Evolutionary conservation across 2,797 vertebrate genomes (phyloP).

Genomic region (Hozukius guyotensis): DNA sequence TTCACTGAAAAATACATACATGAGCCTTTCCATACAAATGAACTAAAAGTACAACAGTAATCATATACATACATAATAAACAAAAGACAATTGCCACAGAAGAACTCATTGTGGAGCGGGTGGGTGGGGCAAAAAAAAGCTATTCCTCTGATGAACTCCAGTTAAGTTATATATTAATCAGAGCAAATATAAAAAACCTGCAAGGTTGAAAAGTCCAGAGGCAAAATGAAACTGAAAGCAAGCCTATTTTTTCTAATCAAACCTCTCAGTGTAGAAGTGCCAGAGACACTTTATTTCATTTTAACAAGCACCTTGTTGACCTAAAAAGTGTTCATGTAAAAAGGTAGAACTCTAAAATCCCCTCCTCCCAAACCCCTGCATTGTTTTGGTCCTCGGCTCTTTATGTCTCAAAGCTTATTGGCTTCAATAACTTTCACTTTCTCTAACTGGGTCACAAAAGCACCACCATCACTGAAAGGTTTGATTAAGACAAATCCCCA

Average conservation of each 20-base stretch:
- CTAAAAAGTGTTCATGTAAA: neutral
- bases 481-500: slow-evolving; percentile 4
- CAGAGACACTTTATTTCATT: neutral
- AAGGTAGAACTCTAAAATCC: neutral
- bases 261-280: slow-evolving; percentile 2
- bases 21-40: slow-evolving; percentile 63
- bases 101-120: neutral
- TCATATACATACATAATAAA: slow-evolving; percentile 58
- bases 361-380: neutral
- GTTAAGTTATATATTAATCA: slow-evolving; percentile 19
- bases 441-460: neutral
- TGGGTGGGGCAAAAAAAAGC: neutral
- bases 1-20: slow-evolving; percentile 59
- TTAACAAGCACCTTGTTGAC: neutral
- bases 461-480: slow-evolving; percentile 11
- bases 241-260: neutral
- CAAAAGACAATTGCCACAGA: slow-evolving; percentile 12
- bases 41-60: slow-evolving; percentile 50
- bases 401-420: neutral
- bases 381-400: slow-evolving; percentile 36
- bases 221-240: slow-evolving; percentile 9
- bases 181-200: slow-evolving; percentile 10
- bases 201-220: slow-evolving; percentile 18
- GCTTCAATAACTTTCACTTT: neutral
- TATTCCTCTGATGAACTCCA: slow-evolving; percentile 1